Base-by-base conservation (phyloP, 2,888 invertebrate genomes). In the Xestia c-nigrum region DNA sequence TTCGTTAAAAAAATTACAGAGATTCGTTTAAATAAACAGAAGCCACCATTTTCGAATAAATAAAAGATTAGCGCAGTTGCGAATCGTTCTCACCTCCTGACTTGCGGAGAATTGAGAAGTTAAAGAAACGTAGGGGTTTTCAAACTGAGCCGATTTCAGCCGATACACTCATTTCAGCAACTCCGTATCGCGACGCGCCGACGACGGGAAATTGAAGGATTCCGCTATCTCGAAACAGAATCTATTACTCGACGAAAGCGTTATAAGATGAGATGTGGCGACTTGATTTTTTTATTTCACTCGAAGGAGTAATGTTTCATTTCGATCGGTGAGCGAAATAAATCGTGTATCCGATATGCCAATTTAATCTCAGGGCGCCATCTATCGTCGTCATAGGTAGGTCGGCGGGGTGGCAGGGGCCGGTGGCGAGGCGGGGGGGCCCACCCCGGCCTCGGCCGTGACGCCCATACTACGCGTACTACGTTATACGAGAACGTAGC, bases 351-450 rank as follows among this genome's bases (percentile, higher is more conserved):
- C 92, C 91, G 86, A 93, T 94, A 92, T 93, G 94, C 91, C 93
- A 93, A 92, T 95, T 94, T 93, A 92, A 94, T 93, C 93, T 92
- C 88, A 87, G 80, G 88, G 88, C 93, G 95, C 95, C 95, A 95
- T 95, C 95, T 95, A 94, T 93, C 90, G 94, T 90, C 87, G 88
- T 84, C 85, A 86, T 85, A 86, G 89, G 85, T 86, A 89, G 87
- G 87, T 86, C 82, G 86, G 80, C 72, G 82, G 75, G 85, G 76
- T 72, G 78, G 85, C 74, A 55, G 77, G 76, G 76, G 59, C 76
- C 70, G 74, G 66, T 43, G 43, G 50, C 76, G 69, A 76, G 66
- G 65, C 66, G 66, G 81, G 68, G 63, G 82, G 67, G 61, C 72
- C 83, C 84, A 76, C 85, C 87, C 85, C 86, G 80, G 43, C 85